Conservation (phyloP, 2,888 invertebrate genomes). For the Agrypnus murinus region DNA sequence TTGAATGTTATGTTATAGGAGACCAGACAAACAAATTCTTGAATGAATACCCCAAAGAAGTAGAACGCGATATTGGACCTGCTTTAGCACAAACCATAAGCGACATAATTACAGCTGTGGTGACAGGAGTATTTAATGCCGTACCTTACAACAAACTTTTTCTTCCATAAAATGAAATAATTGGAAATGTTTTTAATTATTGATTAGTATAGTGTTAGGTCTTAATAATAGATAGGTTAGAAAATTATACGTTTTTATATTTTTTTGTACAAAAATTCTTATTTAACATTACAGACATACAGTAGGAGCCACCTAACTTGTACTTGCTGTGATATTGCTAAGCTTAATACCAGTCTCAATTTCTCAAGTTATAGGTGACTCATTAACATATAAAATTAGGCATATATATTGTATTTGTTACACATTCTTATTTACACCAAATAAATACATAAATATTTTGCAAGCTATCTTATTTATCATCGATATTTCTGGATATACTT, state of each 20-base stretch:
- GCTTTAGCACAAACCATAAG: conserved; percentile 64
- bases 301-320: no score
- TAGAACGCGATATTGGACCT: conserved; percentile 67
- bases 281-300: no score
- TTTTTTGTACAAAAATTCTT: not conserved
- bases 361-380: no score
- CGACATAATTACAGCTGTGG: conserved; percentile 53
- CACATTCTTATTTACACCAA: no score
- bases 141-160: conserved; percentile 63
- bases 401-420: not conserved
- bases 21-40: conserved; percentile 69
- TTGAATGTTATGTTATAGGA: conserved; percentile 55
- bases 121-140: conserved; percentile 58
- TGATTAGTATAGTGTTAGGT: no score
- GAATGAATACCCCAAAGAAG: conserved; percentile 69
- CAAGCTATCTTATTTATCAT: not conserved
- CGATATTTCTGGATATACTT: not conserved
- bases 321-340: no score
- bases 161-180: conserved; percentile 52
- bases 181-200: no score
- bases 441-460: not conserved
- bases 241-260: no score
- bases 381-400: no score
- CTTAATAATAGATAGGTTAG: no score
- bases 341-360: no score